These are phyloP conservation scores for Pan paniscus DNA, from an alignment of 2,113 vertebrate species.

Conservation along the genomic window DNA sequence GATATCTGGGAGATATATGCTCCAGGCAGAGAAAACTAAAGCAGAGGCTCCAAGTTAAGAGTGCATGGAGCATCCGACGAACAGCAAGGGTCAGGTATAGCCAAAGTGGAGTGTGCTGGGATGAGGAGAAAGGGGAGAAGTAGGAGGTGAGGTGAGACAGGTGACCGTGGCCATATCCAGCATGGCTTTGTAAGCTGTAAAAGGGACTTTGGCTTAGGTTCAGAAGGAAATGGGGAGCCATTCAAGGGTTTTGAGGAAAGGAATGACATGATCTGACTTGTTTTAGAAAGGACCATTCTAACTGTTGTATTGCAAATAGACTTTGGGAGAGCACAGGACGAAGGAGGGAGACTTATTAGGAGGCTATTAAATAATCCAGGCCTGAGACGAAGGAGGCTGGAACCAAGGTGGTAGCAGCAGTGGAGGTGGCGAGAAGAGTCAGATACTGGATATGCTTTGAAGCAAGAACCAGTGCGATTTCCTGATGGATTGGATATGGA, in stretches of 20 bases:
- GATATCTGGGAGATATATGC: neutral
- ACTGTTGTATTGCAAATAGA: neutral
- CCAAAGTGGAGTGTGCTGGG: neutral
- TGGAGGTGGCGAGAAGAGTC: neutral
- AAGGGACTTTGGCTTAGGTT: neutral
- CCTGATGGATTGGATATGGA: neutral
- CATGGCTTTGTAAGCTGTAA: neutral
- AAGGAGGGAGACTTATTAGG: neutral
- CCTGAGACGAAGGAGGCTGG: neutral
- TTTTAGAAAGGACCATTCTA: neutral
- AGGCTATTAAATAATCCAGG: neutral
- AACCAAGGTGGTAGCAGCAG: neutral
- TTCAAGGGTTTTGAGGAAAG: neutral
- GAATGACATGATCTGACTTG: neutral
- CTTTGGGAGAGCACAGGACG: neutral
- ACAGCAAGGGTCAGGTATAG: neutral
- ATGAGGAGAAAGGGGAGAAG: neutral
- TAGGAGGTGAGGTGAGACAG: neutral
- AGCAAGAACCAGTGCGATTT: neutral
- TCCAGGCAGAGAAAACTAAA: neutral
- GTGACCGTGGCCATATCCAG: no score
- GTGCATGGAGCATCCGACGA: neutral
- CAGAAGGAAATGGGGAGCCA: neutral
- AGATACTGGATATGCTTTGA: neutral
- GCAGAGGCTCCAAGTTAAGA: neutral